phyloP scores from a whole-genome alignment of 2,888 invertebrate genomes.

The Ectropis crepuscularia region DNA sequence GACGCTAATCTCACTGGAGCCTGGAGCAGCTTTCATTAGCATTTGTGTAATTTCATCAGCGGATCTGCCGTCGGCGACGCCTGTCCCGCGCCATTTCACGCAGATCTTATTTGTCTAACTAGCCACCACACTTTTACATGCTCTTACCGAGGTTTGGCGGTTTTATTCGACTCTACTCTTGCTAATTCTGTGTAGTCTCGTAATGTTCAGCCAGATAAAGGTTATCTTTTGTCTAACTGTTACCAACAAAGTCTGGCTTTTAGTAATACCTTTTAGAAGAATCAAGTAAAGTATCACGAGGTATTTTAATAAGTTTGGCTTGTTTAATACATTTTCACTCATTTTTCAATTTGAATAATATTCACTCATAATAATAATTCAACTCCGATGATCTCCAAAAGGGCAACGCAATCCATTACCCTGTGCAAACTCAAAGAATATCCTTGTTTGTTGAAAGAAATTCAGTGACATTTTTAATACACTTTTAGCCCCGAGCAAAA shows the following conservation, averaged over 20 bases:
- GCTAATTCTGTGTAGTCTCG: background rate
- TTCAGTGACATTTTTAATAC: conserved; percentile 34
- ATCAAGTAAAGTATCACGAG: too few relatives aligned
- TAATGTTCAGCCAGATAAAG: too few relatives aligned
- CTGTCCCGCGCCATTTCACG: conserved; percentile 63
- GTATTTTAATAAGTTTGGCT: background rate
- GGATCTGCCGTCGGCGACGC: conserved; percentile 51
- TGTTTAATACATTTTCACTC: background rate
- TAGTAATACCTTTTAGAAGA: too few relatives aligned
- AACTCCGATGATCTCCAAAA: conserved; percentile 23
- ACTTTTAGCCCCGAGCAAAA: conserved; percentile 24
- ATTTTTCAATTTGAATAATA: conserved; percentile 14
- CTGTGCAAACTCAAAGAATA: conserved; percentile 29
- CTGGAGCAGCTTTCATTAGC: conserved; percentile 74
- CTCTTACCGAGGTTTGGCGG: conserved; percentile 36
- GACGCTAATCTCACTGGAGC: conserved; percentile 69
- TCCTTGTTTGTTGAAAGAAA: conserved; percentile 32
- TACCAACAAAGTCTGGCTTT: too few relatives aligned
- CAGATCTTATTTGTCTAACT: conserved; percentile 58
- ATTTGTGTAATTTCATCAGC: conserved; percentile 78
- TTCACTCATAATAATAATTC: conserved; percentile 22
- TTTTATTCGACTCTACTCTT: conserved; percentile 9
- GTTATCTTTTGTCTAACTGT: too few relatives aligned
- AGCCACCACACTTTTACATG: conserved; percentile 49
- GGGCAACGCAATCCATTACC: conserved; percentile 31